Percentiles rank a stretch among this genome's conserved stretches.
These are phyloP conservation scores for Verasper variegatus DNA, from an alignment of 2,113 vertebrate genomes.

Conservation along the genomic window DNA sequence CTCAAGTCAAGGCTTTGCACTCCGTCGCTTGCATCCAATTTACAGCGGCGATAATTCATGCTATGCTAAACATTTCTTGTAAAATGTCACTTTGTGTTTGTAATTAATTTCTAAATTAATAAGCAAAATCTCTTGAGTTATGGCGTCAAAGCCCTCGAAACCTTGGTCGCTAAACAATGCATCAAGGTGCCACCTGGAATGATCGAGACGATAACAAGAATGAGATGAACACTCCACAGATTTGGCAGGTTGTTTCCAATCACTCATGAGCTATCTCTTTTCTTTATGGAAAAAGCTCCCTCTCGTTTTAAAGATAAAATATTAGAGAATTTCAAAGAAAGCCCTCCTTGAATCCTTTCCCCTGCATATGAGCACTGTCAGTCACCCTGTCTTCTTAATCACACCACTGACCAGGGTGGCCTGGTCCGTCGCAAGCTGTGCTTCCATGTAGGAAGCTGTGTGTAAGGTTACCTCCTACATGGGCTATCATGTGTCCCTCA, in stretches of 20 bases:
- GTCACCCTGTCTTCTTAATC: slow-evolving; percentile 67
- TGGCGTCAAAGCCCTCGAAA: slow-evolving; percentile 75
- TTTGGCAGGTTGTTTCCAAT: slow-evolving; percentile 64
- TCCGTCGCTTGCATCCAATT: slow-evolving; percentile 81
- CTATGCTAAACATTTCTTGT: slow-evolving; percentile 90
- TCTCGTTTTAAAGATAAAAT: slow-evolving; percentile 13
- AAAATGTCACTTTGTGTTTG: slow-evolving; percentile 91
- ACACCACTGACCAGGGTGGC: slow-evolving; percentile 71
- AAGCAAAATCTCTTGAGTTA: slow-evolving; percentile 83
- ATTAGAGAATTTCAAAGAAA: slow-evolving; percentile 22
- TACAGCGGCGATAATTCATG: slow-evolving; percentile 86
- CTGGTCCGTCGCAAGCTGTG: slow-evolving; percentile 59
- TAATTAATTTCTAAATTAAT: slow-evolving; percentile 92
- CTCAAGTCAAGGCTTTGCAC: slow-evolving; percentile 81
- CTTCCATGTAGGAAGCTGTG: slow-evolving; percentile 66
- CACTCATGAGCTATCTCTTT: slow-evolving; percentile 17
- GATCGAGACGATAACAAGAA: slow-evolving; percentile 77
- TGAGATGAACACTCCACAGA: slow-evolving; percentile 62
- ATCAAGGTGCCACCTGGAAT: slow-evolving; percentile 74
- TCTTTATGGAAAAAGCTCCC: background rate
- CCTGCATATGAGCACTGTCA: slow-evolving; percentile 43
- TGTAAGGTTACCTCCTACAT: slow-evolving; percentile 80
- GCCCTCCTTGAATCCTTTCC: background rate
- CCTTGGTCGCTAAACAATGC: slow-evolving; percentile 81
- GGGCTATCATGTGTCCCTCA: slow-evolving; percentile 77